Base-by-base conservation (phyloP, 1,140 invertebrate species). In the Drosophila asahinai region DNA sequence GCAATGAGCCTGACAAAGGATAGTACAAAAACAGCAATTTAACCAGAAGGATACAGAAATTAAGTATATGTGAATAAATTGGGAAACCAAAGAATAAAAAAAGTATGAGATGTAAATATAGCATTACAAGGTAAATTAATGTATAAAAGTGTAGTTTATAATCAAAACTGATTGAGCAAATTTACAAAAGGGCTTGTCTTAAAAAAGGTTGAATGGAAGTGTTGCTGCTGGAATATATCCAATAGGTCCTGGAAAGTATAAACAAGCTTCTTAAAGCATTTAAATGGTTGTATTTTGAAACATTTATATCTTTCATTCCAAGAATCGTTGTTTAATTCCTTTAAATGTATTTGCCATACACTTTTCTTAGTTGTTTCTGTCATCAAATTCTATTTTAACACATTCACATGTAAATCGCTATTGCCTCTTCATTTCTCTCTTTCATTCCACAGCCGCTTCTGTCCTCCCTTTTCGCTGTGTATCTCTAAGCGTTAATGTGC, bases 331-430 rank as follows among this genome's bases (percentile, higher is more conserved):
- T 75, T 58, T 62, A 76, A 83, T 76, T 84, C 62, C 51, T 66
- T 83, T 78, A 78, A 90, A 79, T 81, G 89, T 84, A 84, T 90
- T 90, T 83, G 68, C 84, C 81, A 63, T 76, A 81, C 70, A 79
- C 55, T 79, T 81, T 78, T 78, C 45, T 68, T 79, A 81, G 70
- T 65, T 81, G 71, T 81, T 66, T 64, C 59, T 71, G 63, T 52
- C 81, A 89, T 89, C 63, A 90, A 90, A 89, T 84, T 90, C 86
- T 84, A 87, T 87, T 87, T 84, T 59, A 76, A 89, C 73, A 84
- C 77, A 87, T 87, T 87, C 84, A 83, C 84, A 89, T 89, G 84
- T 81, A 87, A 87, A 87, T 87, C 66, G 51, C 77, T 58, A 55
- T 55, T 51, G 77, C 54, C 45, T 62, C 59, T 75, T n/a, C 51